phyloP scores from a whole-genome alignment of 2,113 vertebrate species.

The Chiloscyllium plagiosum region DNA sequence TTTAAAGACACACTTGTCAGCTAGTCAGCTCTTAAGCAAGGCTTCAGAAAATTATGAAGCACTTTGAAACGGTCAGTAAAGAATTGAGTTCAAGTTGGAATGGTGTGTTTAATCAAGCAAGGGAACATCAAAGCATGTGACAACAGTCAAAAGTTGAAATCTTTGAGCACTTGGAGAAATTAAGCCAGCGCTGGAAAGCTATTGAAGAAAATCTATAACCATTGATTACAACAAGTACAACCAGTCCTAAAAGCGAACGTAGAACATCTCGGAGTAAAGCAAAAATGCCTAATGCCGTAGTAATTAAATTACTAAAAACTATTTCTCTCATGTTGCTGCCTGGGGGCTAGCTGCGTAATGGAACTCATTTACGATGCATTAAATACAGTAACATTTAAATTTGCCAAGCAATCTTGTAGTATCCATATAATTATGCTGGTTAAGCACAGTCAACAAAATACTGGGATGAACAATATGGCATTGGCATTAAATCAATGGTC shows the following conservation, averaged over 20 bases:
- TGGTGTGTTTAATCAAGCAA: not conserved
- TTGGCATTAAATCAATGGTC: not conserved
- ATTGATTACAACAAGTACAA: not conserved
- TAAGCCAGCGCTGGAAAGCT: not conserved
- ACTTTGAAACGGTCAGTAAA: not conserved
- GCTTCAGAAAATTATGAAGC: not conserved
- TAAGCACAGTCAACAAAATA: not conserved
- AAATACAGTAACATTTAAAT: too few relatives aligned
- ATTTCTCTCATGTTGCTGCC: not conserved
- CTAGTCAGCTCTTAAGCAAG: not conserved
- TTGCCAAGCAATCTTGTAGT: too few relatives aligned
- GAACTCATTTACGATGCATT: not conserved
- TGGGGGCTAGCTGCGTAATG: not conserved
- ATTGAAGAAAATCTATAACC: not conserved
- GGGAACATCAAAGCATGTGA: not conserved
- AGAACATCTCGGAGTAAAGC: not conserved
- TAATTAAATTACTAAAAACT: not conserved
- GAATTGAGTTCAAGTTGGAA: not conserved
- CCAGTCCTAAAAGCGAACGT: not conserved
- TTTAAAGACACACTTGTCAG: not conserved
- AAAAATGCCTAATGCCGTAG: not conserved
- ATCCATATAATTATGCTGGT: not conserved
- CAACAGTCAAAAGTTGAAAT: not conserved
- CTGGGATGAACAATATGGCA: not conserved
- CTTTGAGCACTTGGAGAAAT: not conserved